Evolutionary conservation across 2,113 vertebrate species (phyloP), one percentile per base, ranked within the genome.

Genomic region (Dermatemys mawii): DNA sequence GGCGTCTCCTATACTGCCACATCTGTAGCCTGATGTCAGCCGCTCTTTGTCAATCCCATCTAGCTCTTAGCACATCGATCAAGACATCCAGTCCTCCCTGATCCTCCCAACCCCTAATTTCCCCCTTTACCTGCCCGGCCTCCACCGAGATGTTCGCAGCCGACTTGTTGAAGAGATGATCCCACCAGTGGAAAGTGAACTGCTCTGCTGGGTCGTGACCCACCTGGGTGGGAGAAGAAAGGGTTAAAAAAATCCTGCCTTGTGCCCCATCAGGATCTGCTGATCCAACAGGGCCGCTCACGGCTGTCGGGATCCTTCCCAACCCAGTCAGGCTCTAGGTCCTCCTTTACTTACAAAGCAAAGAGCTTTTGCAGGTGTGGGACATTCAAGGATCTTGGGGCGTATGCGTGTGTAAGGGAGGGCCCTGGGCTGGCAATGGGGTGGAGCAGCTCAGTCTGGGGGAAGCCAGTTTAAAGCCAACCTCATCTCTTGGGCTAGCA

Each of bases 131-230:
- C 98, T 98, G 97, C 44, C 95, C 96, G 0, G 98, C 93, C 87
- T 99, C 98, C 95, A 99, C 99, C 1, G 98, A 96, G 86, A 99
- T 97, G 92, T 97, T 98, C 83, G 99, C 97, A 0, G 99, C 99
- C 0, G 99, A 99, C 90, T 98, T 96, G 88, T 99, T 99, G 97
- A 99, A 99, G 87, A 99, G 98, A 11, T 99, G 99, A 81, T 98
- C 99, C 99, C 99, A 99, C 99, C 99, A 99, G 90, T 99, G 99
- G 96, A 99, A 98, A 70, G 98, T 98, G 97, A 99, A 99, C 86
- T 99, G 98, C 87, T 99, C 99, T 0, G 98, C 98, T 48, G 98
- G 95, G 3, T 98, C 98, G 5, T 99, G 99, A 60, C 99, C 99
- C 32, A 99, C 98, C 99, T 99, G 97, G 1, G 50, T 32, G 14